These are phyloP conservation scores for Loris lydekkerianus DNA, from an alignment of 2,797 vertebrate genomes.

Conservation along the genomic window DNA sequence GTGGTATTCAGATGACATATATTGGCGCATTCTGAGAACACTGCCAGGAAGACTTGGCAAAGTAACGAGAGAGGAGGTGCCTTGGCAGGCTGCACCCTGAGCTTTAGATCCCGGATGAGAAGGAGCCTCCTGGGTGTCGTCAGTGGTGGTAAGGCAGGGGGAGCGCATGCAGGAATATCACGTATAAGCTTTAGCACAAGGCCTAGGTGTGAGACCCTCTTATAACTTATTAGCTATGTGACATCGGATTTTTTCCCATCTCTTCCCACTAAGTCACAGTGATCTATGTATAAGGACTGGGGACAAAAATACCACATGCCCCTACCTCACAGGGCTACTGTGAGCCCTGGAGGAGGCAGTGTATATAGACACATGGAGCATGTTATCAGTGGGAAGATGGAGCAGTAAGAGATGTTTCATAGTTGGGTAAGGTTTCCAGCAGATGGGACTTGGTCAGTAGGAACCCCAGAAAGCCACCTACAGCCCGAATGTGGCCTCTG, in stretches of 20 bases:
- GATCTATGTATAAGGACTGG: neutral
- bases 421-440: accelerated
- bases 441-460: accelerated
- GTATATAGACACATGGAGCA: accelerated
- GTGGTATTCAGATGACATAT: accelerated
- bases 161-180: accelerated
- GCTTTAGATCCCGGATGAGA: neutral
- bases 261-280: neutral
- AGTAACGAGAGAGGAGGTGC: neutral
- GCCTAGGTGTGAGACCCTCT: neutral
- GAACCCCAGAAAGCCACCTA: neutral
- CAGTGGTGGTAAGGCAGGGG: neutral
- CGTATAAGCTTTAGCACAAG: accelerated
- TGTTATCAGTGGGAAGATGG: accelerated
- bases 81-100: accelerated
- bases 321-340: neutral
- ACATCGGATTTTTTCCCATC: neutral
- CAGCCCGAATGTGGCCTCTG: neutral
- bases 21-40: neutral
- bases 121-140: neutral
- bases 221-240: neutral
- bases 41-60: accelerated
- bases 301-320: neutral
- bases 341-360: neutral
- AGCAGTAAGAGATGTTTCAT: neutral